Evolutionary conservation across 2,888 invertebrate species (phyloP), one percentile per base, ranked within the genome.

Genomic region (Neoscelio sp.): DNA sequence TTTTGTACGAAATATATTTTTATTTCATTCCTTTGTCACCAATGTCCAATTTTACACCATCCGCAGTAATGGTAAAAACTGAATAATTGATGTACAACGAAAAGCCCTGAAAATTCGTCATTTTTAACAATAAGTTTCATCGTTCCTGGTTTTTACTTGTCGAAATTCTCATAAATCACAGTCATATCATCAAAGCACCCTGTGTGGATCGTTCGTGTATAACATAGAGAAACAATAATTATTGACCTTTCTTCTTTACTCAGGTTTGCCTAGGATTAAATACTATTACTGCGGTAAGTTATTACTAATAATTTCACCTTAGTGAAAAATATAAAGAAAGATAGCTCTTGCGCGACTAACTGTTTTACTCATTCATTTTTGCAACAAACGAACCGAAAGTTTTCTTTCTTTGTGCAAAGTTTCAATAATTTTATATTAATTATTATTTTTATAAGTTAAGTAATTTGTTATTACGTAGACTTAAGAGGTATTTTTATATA

Each of bases 211-310:
- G 33, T 73, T 50, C 44, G 30, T 52, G 18, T 44, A 40, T 23
- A 54, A 15, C 18, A 3, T 30, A 52, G 35, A 23, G 52, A 56
- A 12, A 35, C 26, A 52, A 42, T 78, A 80, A 73, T 79, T 52
- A 82, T 80, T 46, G 67, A 38, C 74, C 40, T 80, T 80, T 81
- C 62, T 83, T 81, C 82, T 88, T 86, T 88, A 86, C 87, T 87
- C 89, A 93, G 93, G 93, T 90, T 92, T 93, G 89, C 93, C 93
- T 91, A 92, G 93, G 93, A 93, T 93, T 91, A 93, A 92, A 90
- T 93, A 93, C 91, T 93, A 93, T 91, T 93, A 93, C 89, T 92
- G 92, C 89, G 93, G 93, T 93, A 92, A 93, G 93, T 93, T 76
- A 35, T n/a, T 17, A 70, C 12, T 5, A 40, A 5, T 17, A 74